These are phyloP conservation scores for Hyles euphorbiae DNA, from an alignment of 1,140 invertebrate species.

Conservation along the genomic window DNA sequence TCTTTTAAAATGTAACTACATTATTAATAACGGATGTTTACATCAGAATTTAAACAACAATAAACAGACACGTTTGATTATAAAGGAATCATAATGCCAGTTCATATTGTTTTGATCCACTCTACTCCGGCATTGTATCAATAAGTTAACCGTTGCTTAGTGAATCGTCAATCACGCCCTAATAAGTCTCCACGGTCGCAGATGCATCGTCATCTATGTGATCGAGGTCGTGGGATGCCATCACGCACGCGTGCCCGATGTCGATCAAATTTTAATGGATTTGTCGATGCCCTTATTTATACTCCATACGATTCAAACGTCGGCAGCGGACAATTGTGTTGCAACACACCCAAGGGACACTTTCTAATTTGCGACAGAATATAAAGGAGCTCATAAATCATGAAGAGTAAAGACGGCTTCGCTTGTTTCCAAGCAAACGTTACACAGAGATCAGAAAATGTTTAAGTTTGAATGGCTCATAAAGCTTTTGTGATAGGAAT, in stretches of 20 bases:
- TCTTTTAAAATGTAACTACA: no score
- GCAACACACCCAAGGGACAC: slow-evolving; percentile 12
- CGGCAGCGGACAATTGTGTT: slow-evolving; percentile 15
- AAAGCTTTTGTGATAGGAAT: no score
- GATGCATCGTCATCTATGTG: slow-evolving; percentile 11
- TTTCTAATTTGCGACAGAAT: slow-evolving; percentile 18
- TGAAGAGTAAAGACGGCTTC: no score
- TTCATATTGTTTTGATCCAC: neutral
- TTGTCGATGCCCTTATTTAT: slow-evolving; percentile 23
- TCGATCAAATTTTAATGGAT: slow-evolving; percentile 40
- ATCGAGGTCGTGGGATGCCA: slow-evolving; percentile 33
- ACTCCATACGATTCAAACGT: slow-evolving; percentile 14
- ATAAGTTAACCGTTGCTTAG: neutral
- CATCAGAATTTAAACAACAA: no score
- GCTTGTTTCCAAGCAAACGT: no score
- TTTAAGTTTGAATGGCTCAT: no score
- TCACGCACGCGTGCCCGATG: slow-evolving; percentile 29
- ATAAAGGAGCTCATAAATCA: neutral
- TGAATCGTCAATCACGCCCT: slow-evolving; percentile 12
- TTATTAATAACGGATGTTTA: no score
- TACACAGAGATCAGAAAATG: no score
- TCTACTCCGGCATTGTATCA: no score
- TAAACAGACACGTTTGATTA: no score
- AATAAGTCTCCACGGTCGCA: slow-evolving; percentile 16
- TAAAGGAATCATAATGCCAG: no score